Conservation (phyloP, 2,113 vertebrate species). For the Ramphastos sulfuratus region DNA sequence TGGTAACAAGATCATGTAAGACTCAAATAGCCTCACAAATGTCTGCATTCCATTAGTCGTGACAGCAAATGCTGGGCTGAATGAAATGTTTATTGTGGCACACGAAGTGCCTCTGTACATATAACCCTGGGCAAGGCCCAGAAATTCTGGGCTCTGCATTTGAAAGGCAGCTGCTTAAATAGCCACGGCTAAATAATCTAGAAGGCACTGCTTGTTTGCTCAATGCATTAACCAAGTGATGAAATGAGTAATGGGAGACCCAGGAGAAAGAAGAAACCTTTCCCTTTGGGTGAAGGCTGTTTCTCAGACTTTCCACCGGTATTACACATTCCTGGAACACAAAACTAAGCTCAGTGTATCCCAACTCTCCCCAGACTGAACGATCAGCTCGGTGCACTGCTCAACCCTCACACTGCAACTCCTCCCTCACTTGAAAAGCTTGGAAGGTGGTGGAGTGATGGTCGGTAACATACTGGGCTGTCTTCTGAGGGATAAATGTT, state of each 20-base stretch:
- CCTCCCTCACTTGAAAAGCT: background rate
- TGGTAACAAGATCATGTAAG: constrained; percentile 32
- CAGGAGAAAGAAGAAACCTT: constrained; percentile 16
- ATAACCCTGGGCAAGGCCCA: constrained; percentile 54
- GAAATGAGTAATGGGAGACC: background rate
- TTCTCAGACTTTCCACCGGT: background rate
- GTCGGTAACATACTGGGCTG: background rate
- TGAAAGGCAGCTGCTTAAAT: constrained; percentile 39
- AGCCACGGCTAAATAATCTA: background rate
- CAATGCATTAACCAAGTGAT: constrained; percentile 9
- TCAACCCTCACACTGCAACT: background rate
- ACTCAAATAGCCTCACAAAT: constrained; percentile 37
- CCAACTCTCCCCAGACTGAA: background rate
- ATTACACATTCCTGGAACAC: background rate
- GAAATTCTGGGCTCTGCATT: constrained; percentile 21
- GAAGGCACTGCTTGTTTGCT: constrained; percentile 43
- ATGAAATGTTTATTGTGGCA: constrained; percentile 50
- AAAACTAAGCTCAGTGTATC: background rate
- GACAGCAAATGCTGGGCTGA: background rate
- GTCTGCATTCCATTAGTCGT: background rate
- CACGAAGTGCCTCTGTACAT: constrained; percentile 43
- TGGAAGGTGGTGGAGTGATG: background rate
- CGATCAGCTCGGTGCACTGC: rapidly evolving
- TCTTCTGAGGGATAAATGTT: background rate
- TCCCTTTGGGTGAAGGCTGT: background rate